Evolutionary conservation across 92 coral and sea anemone genomes (phyloP).

Genomic region (Porites evermanni): DNA sequence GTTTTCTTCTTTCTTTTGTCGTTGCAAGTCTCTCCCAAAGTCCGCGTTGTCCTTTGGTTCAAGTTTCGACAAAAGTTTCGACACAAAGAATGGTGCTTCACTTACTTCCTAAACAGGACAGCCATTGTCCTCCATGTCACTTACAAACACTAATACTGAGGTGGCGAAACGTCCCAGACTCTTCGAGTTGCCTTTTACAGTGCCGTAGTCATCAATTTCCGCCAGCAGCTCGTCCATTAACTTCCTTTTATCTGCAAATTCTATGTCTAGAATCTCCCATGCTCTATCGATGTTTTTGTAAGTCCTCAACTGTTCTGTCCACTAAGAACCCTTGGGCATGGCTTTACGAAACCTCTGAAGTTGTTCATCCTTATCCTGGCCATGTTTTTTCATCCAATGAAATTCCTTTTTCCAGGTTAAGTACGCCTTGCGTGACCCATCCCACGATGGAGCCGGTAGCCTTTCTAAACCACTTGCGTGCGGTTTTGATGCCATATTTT

Average conservation of each 20-base stretch:
- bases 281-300: constrained; percentile 59
- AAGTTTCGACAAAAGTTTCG: constrained; percentile 61
- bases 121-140: constrained; percentile 71
- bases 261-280: constrained; percentile 74
- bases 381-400: constrained; percentile 69
- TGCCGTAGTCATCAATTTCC: constrained; percentile 44
- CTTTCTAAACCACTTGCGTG: constrained; percentile 52
- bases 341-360: constrained; percentile 75
- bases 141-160: constrained; percentile 46
- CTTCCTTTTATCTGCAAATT: constrained; percentile 68
- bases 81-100: constrained; percentile 64
- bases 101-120: constrained; percentile 51
- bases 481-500: constrained; percentile 47
- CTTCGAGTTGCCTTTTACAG: constrained; percentile 63
- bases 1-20: constrained; percentile 54
- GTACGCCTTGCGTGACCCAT: constrained; percentile 66
- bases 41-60: constrained; percentile 60
- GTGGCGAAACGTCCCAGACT: constrained; percentile 60
- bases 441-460: constrained; percentile 71
- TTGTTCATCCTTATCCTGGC: constrained; percentile 72
- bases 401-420: constrained; percentile 70
- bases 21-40: constrained; percentile 61
- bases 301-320: constrained; percentile 64
- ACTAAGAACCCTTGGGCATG: constrained; percentile 61
- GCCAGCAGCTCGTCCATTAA: constrained; percentile 64